Evolutionary conservation across 2,888 invertebrate genomes (phyloP).

Genomic region (Hemaris fuciformis): DNA sequence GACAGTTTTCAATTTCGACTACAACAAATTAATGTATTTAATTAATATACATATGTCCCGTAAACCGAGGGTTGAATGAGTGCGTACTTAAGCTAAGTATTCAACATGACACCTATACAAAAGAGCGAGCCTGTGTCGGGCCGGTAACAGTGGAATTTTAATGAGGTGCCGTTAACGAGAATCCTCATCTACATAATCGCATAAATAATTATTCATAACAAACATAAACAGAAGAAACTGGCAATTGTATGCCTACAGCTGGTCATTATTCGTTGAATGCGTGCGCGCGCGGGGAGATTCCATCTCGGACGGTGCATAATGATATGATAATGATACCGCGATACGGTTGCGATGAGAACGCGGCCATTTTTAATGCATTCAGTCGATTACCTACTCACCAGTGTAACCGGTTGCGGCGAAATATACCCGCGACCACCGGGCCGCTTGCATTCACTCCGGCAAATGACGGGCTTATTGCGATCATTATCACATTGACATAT

Average conservation of each 20-base stretch:
- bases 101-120: conserved; percentile 45
- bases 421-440: conserved; percentile 23
- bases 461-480: not conserved
- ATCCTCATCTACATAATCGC: conserved; percentile 71
- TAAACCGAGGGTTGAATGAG: not conserved
- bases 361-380: conserved; percentile 45
- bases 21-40: no score
- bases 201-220: conserved; percentile 71
- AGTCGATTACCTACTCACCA: conserved; percentile 43
- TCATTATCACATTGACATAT: not conserved
- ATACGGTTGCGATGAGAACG: conserved; percentile 34
- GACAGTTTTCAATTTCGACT: no score
- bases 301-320: conserved; percentile 43
- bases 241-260: conserved; percentile 42
- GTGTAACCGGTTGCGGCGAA: conserved; percentile 41
- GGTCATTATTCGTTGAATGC: conserved; percentile 44
- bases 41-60: no score
- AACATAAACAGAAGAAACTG: conserved; percentile 55
- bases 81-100: not conserved
- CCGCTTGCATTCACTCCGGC: conserved; percentile 16
- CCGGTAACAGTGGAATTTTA: conserved; percentile 73
- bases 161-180: conserved; percentile 69
- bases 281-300: conserved; percentile 38
- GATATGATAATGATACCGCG: conserved; percentile 48
- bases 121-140: conserved; percentile 52